Evolutionary conservation across 1,140 invertebrate species (phyloP), one percentile per base, ranked within the genome.

Genomic region (Drosophila busckii): DNA sequence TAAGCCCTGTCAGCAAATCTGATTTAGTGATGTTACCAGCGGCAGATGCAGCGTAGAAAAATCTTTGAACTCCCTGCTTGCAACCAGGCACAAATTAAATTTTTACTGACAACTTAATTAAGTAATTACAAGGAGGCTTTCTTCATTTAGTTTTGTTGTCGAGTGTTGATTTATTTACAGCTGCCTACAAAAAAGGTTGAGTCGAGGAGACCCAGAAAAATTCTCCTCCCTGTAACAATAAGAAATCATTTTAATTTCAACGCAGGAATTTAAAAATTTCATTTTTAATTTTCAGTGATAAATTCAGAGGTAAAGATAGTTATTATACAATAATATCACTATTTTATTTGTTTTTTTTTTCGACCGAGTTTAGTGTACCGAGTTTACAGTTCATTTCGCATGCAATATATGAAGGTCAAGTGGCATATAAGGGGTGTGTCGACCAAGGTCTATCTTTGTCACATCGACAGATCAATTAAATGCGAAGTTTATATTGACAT

Each of bases 91-190:
- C 48, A 82, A 75, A 83, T 80, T 82, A 80, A 66, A 75, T 70
- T 73, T 75, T 70, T 80, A 83, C 76, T 66, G 70, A 64, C 76
- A 80, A 82, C 83, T 71, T 80, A 80, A 80, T 80, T 82, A 82
- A 82, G 75, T 70, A 80, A 80, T 80, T 80, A 80, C 76, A 82
- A 80, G 69, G 70, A n/a, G 69, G 49, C 55, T 62, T 58, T 15
- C 31, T 37, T n/a, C 8, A 16, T 9, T 28, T 3, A 20, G 29
- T 31, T 6, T 44, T 20, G 8, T 17, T 23, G 2, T 44, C 9
- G 23, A 38, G 67, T 64, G 54, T 60, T 82, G 75, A 82, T 80
- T 80, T 82, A 80, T 75, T 40, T 32, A 46, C 38, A 59, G 48
- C 42, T 52, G 46, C 9, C 17, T 29, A 16, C 40, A 19, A 22